A percentile compares a stretch with the other conserved stretches of the same genome.
phyloP scores from a whole-genome alignment of 1,140 invertebrate genomes.

The Diuraphis noxia region DNA sequence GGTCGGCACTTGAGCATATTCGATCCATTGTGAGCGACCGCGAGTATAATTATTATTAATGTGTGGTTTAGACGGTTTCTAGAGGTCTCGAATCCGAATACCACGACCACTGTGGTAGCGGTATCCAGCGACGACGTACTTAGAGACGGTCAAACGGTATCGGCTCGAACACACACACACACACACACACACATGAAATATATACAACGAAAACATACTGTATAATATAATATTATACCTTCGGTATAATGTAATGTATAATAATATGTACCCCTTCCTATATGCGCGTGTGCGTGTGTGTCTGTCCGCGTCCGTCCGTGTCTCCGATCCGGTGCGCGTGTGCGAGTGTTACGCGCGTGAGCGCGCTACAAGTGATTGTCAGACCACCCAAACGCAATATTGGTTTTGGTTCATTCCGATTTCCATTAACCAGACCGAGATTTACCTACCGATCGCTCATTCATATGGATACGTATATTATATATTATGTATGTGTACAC shows the following conservation, averaged over 20 bases:
- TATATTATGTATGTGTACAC: background rate
- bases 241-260: background rate
- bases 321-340: background rate
- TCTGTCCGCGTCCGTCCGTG: slow-evolving; percentile 6
- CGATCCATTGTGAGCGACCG: background rate
- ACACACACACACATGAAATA: background rate
- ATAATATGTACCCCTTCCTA: background rate
- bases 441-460: slow-evolving; percentile 40
- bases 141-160: slow-evolving; percentile 9
- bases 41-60: slow-evolving; percentile 16
- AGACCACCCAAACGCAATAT: slow-evolving; percentile 51
- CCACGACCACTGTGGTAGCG: background rate
- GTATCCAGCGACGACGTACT: background rate
- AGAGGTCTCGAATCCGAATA: background rate
- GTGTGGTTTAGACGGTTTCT: slow-evolving; percentile 4
- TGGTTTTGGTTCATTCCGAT: slow-evolving; percentile 44
- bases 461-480: background rate
- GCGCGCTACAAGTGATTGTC: slow-evolving; percentile 33
- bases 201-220: background rate
- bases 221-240: background rate
- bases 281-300: background rate
- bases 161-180: background rate
- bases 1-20: background rate
- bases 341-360: slow-evolving; percentile 34
- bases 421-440: slow-evolving; percentile 31